phyloP scores from a whole-genome alignment of 2,113 vertebrate species.

The Malurus elegans region DNA sequence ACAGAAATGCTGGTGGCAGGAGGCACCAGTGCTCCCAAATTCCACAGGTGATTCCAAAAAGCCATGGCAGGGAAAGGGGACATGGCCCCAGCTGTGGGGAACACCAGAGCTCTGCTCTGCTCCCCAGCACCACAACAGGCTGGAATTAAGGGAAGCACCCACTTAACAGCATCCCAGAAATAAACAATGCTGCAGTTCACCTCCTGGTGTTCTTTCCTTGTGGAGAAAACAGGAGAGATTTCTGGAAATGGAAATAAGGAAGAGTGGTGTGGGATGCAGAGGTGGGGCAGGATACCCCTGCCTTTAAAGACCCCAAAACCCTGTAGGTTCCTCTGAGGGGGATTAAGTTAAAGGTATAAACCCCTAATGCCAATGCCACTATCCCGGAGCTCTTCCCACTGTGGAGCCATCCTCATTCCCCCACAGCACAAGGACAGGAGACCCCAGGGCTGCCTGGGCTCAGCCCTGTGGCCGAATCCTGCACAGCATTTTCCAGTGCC shows the following conservation, averaged over 20 bases:
- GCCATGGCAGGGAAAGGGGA: neutral
- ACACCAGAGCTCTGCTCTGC: neutral
- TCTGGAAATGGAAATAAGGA: neutral
- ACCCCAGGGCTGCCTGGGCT: neutral
- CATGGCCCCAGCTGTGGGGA: rapidly evolving
- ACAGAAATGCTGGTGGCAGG: neutral
- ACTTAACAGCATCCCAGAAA: neutral
- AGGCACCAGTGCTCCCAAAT: rapidly evolving
- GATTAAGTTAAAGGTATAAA: neutral
- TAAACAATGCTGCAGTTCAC: neutral
- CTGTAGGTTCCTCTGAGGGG: rapidly evolving
- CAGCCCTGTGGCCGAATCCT: neutral
- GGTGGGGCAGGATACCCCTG: neutral
- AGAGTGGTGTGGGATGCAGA: rapidly evolving
- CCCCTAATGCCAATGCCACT: neutral
- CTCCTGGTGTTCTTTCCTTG: rapidly evolving
- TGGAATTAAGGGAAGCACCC: neutral
- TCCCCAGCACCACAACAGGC: rapidly evolving
- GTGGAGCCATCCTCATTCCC: neutral
- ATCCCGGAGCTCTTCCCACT: neutral
- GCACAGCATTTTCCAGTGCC: rapidly evolving
- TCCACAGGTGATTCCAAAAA: rapidly evolving
- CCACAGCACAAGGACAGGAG: neutral
- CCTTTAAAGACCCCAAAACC: neutral
- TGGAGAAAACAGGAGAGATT: rapidly evolving